Percentiles rank a stretch among this genome's conserved stretches.
Evolutionary conservation across 2,797 vertebrate species (phyloP).

Genomic region (Paguma larvata): DNA sequence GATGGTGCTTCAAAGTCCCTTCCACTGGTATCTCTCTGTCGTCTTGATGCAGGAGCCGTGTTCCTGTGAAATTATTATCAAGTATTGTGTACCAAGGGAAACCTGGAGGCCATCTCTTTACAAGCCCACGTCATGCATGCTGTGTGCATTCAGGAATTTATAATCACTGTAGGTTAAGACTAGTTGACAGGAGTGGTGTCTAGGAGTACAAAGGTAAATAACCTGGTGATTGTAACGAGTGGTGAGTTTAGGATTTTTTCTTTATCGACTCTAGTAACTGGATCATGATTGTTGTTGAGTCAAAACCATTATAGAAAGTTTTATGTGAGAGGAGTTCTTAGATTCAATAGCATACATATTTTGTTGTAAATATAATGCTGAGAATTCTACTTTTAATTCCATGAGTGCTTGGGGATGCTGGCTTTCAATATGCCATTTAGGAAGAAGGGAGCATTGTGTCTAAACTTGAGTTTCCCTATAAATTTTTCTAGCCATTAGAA

Average conservation of each 20-base stretch:
- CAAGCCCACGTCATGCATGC: not conserved
- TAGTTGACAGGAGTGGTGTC: not conserved
- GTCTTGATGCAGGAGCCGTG: conserved; percentile 14
- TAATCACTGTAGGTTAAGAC: not conserved
- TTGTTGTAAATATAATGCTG: not conserved
- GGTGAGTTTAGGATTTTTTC: not conserved
- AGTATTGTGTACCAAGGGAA: not conserved
- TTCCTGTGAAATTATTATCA: not conserved
- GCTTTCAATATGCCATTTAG: not conserved
- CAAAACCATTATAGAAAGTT: not conserved
- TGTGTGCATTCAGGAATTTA: not conserved
- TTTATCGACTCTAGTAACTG: not conserved
- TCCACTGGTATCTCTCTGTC: not conserved
- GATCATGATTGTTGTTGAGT: not conserved
- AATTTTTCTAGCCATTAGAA: conserved; percentile 35
- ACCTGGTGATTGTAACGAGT: not conserved
- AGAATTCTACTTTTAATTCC: conserved; percentile 49
- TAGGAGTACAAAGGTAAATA: not conserved
- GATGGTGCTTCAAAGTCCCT: not conserved
- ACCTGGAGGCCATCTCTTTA: not conserved
- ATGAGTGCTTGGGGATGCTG: not conserved
- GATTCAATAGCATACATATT: not conserved
- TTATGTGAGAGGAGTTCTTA: not conserved
- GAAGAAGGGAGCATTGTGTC: not conserved
- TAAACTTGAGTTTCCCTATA: not conserved